A percentile compares a stretch with the other conserved stretches of the same genome.
Evolutionary conservation across 2,113 vertebrate genomes (phyloP).

Genomic region (Ageneiosus marmoratus): DNA sequence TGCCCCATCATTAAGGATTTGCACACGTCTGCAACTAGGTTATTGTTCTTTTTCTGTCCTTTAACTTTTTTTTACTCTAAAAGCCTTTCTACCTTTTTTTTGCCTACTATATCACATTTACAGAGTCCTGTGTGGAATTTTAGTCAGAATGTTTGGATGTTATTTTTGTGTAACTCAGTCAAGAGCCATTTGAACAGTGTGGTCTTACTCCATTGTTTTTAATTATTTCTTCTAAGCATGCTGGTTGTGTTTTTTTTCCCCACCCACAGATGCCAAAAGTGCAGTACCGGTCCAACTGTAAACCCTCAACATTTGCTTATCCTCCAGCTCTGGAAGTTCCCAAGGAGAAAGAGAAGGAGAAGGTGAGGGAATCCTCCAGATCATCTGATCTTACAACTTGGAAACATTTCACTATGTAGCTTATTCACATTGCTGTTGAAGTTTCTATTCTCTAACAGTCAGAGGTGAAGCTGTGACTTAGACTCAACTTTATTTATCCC

Average conservation of each 20-base stretch:
- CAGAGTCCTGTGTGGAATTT: neutral
- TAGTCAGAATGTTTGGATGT: neutral
- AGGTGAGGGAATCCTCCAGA: constrained; percentile 74
- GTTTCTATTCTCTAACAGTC: neutral
- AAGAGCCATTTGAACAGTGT: neutral
- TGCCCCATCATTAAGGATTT: neutral
- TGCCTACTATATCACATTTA: neutral
- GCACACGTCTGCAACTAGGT: neutral
- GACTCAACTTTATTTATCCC: too few species aligned
- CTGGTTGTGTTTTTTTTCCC: constrained; percentile 2
- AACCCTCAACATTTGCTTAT: constrained; percentile 97
- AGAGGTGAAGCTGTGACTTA: too few species aligned
- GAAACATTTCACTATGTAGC: neutral
- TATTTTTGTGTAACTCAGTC: neutral
- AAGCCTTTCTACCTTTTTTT: neutral
- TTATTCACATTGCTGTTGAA: neutral
- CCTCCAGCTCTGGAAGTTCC: constrained; percentile 96
- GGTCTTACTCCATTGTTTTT: neutral
- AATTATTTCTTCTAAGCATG: neutral
- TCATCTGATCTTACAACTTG: neutral
- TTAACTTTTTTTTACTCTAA: too few species aligned
- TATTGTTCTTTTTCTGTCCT: neutral
- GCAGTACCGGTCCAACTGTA: constrained; percentile 98
- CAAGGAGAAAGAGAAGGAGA: constrained; percentile 99
- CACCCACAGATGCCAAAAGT: constrained; percentile 99